Evolutionary conservation across 2,113 vertebrate species (phyloP).

Genomic region (Mandrillus leucophaeus): DNA sequence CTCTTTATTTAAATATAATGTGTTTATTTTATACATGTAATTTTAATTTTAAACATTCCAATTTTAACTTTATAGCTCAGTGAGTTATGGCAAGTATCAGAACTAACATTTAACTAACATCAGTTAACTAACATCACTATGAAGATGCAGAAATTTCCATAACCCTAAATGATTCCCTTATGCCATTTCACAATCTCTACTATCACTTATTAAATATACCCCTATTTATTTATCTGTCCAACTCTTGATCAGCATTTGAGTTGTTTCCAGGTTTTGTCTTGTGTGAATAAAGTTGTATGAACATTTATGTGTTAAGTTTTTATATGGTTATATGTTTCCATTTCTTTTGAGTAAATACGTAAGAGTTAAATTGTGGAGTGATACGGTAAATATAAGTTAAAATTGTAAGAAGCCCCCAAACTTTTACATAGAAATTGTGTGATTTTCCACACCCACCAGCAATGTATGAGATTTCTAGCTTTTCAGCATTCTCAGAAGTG

Average conservation of each 20-base stretch:
- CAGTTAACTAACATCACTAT: neutral
- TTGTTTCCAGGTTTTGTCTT: neutral
- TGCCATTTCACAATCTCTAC: neutral
- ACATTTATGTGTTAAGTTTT: neutral
- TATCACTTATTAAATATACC: neutral
- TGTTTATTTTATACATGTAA: neutral
- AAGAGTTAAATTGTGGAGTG: neutral
- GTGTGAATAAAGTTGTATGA: neutral
- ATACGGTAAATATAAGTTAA: neutral
- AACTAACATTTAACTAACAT: neutral
- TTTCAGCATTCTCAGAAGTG: neutral
- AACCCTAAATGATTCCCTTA: neutral
- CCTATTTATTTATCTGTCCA: neutral
- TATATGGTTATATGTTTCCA: neutral
- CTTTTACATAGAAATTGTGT: neutral
- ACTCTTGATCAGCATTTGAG: neutral
- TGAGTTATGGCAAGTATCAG: neutral
- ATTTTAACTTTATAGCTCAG: neutral
- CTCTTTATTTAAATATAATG: neutral
- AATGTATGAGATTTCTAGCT: neutral
- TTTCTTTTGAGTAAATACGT: neutral
- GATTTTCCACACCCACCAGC: neutral
- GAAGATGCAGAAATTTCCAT: neutral
- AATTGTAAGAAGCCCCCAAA: neutral
- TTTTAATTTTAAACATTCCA: neutral